Evolutionary conservation across 2,797 vertebrate genomes (phyloP).

Genomic region (Siniperca obscura): DNA sequence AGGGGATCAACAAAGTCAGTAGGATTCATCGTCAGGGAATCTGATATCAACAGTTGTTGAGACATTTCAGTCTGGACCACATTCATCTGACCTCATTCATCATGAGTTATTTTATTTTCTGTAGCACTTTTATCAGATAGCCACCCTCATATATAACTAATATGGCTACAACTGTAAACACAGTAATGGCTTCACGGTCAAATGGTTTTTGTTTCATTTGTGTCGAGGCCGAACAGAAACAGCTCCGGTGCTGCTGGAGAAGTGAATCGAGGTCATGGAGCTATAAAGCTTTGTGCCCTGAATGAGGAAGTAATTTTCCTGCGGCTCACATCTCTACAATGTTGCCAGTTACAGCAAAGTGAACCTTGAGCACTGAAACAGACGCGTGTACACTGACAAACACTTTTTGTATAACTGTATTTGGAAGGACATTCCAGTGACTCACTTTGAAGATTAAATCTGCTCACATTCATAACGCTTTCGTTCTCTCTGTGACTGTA

Average conservation of each 20-base stretch:
- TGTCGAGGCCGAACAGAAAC: background rate
- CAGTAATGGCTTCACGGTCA: background rate
- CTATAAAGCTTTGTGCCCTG: background rate
- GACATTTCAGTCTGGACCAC: no score
- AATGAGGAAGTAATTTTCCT: constrained; percentile 38
- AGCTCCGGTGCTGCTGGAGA: background rate
- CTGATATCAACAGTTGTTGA: no score
- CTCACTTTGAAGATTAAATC: background rate
- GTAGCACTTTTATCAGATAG: background rate
- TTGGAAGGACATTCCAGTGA: background rate
- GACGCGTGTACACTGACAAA: background rate
- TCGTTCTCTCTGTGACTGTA: background rate
- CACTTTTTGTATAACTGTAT: background rate
- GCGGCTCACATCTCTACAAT: background rate
- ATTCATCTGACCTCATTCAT: background rate
- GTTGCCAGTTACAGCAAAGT: background rate
- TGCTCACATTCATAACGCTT: background rate
- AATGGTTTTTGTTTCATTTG: background rate
- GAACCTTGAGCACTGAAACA: background rate
- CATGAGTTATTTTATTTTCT: background rate
- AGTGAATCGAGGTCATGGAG: background rate
- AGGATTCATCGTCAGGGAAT: no score
- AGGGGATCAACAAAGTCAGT: no score
- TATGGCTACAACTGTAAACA: background rate
- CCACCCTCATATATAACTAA: no score